Conservation (phyloP, 2,113 vertebrate genomes). For the Emydocephalus ijimae region DNA sequence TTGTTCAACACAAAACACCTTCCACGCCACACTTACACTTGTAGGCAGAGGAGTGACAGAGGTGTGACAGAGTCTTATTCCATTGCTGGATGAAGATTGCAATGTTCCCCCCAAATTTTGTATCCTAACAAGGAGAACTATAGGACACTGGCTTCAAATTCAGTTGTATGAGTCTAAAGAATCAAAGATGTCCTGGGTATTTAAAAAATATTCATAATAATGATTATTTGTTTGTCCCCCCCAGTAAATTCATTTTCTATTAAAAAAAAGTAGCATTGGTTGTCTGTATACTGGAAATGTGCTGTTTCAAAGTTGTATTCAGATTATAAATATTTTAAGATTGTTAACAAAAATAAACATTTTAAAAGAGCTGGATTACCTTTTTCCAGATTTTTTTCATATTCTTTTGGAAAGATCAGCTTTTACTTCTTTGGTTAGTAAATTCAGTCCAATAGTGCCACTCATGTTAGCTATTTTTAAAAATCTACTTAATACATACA, state of each 20-base stretch:
- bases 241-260: background rate
- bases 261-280: background rate
- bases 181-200: background rate
- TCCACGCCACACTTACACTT: background rate
- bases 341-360: background rate
- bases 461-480: background rate
- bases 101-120: background rate
- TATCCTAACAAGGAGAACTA: background rate
- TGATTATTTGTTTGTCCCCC: background rate
- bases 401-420: background rate
- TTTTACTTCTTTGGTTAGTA: background rate
- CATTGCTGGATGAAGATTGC: background rate
- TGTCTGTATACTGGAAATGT: background rate
- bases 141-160: background rate
- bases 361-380: background rate
- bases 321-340: background rate
- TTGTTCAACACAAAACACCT: background rate
- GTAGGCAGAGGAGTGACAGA: background rate
- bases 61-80: background rate
- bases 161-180: background rate
- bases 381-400: background rate
- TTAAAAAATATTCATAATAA: background rate
- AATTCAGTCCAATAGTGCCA: background rate
- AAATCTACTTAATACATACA: background rate
- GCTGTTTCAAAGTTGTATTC: background rate